Conservation (phyloP, 1,140 invertebrate genomes). For the Bombus ignitus region DNA sequence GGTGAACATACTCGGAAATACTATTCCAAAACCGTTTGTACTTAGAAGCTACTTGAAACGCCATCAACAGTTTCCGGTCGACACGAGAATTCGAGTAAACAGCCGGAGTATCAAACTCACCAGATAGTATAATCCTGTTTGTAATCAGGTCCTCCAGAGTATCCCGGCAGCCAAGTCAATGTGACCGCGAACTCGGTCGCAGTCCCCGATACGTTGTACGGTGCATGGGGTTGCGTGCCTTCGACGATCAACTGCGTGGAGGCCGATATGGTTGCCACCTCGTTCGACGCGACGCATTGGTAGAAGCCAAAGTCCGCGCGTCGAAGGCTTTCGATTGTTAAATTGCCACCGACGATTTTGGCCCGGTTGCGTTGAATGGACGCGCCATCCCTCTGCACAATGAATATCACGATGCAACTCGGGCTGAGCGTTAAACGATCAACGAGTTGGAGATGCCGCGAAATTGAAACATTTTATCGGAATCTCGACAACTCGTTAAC, state of each 20-base stretch:
- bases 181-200: slow-evolving; percentile 95
- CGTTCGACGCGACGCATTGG: slow-evolving; percentile 96
- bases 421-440: neutral
- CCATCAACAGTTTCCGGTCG: neutral
- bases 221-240: slow-evolving; percentile 97
- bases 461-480: neutral
- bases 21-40: neutral
- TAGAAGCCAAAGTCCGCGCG: slow-evolving; percentile 96
- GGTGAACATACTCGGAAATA: neutral
- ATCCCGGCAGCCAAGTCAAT: slow-evolving; percentile 95
- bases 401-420: slow-evolving; percentile 4
- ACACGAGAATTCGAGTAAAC: neutral
- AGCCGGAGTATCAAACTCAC: slow-evolving; percentile 79
- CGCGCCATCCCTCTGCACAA: slow-evolving; percentile 88
- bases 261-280: slow-evolving; percentile 95
- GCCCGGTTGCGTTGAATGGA: slow-evolving; percentile 91
- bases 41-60: neutral
- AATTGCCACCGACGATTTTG: slow-evolving; percentile 91
- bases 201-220: slow-evolving; percentile 95
- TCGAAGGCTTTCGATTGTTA: slow-evolving; percentile 94
- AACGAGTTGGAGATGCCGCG: neutral
- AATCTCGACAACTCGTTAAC: too few relatives aligned
- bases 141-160: slow-evolving; percentile 96
- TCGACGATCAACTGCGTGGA: slow-evolving; percentile 96
- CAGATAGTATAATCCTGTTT: slow-evolving; percentile 97